These are phyloP conservation scores for Anthopleura xanthogrammica DNA, from an alignment of 92 coral and sea anemone species.

Conservation along the genomic window DNA sequence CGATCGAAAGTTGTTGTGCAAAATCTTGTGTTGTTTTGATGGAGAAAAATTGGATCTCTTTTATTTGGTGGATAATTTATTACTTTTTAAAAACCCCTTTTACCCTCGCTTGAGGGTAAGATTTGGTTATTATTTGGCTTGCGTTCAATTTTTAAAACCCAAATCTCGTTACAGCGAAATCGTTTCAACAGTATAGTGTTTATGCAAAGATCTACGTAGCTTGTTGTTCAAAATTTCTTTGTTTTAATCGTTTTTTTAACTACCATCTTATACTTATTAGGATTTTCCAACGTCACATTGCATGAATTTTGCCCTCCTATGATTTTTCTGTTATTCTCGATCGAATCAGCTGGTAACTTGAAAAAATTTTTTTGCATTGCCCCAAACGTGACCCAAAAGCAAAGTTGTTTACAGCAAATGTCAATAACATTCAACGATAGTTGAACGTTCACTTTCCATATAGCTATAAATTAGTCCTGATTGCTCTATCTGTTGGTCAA, in stretches of 20 bases:
- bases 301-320: background rate
- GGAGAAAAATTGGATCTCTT: background rate
- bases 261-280: too few species aligned
- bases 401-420: slow-evolving; percentile 3
- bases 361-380: background rate
- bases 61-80: background rate
- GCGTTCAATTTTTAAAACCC: background rate
- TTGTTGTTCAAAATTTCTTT: background rate
- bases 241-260: background rate
- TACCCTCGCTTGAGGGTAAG: background rate
- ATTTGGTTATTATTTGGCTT: background rate
- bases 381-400: background rate
- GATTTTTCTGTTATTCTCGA: background rate
- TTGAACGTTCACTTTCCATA: slow-evolving; percentile 2
- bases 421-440: background rate
- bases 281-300: too few species aligned
- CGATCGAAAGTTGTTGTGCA: background rate
- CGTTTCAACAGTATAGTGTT: background rate
- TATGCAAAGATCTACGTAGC: background rate
- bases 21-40: background rate
- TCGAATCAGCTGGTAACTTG: background rate
- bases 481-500: background rate
- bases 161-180: background rate
- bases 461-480: background rate
- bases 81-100: background rate